Base-by-base conservation (phyloP, 2,888 invertebrate species). In the Chloromyia formosa region DNA sequence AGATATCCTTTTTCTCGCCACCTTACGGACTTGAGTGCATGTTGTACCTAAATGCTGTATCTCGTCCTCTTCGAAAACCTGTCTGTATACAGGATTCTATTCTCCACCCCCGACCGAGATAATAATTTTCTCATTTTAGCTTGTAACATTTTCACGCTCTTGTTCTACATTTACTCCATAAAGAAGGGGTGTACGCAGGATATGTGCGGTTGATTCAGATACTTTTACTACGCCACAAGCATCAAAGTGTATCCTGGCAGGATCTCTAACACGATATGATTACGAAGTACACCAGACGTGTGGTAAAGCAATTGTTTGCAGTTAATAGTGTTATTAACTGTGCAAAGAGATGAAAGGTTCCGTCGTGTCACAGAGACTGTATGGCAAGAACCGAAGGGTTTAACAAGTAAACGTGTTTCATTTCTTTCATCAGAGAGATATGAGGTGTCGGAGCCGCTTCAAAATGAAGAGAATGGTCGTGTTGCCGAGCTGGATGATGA, bases 141-240 rank as follows among this genome's bases (percentile, higher is more conserved):
- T 62, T 18, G 62, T 62, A 40, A 62, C 62, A 62, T 62, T 62
- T 62, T 62, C 62, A 62, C 40, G 62, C 62, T 62, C 40, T 18
- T 62, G 18, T 40, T 62, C 22, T 62, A 49, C 49, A n/a, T 49
- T 49, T 12, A 49, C 49, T 49, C 5, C 42, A 42, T 12, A n/a
- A 2, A 49, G 12, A 35, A 7, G 27, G 2, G 2, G 27, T 35
- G 27, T 35, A 7, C 7, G 27, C 27, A 35, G 27, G 27, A 35
- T 35, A 35, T 35, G n/a, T n/a, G 27, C 27, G 27, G 27, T 35
- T 4, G 27, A 35, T 35, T 35, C 16, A 49, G 1, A 49, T n/a
- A 5, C 27, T 7, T 35, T 35, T 35, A 7, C 27, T 7, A 7
- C 7, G 27, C 27, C 27, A 35, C 27, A 35, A 35, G 27, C 27